Base-by-base conservation (phyloP, 2,888 invertebrate species). In the Tetheella fluctuosa region DNA sequence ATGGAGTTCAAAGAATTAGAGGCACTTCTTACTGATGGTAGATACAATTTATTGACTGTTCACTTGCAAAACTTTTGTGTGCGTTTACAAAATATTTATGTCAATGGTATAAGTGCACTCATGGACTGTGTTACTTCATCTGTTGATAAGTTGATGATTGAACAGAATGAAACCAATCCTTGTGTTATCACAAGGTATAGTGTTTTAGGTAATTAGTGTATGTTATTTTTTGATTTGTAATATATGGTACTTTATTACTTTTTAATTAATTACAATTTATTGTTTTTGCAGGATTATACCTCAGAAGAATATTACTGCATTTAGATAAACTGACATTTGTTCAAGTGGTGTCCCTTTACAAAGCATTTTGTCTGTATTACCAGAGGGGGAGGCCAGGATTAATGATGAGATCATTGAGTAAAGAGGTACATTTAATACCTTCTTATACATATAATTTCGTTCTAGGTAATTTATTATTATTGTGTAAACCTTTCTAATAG, bases 251-350 rank as follows among this genome's bases (percentile, higher is more conserved):
- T 25, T 25, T 25, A 25, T 25, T 25, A 25, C 8, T 34, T 13
- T 30, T 1, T 34, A 39, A 39, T n/a, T n/a, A 48, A 20, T 20
- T 17, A 80, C 67, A 83, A 83, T 70, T 84, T 62, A 79, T 93
- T 80, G 74, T 60, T 78, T 34, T 94, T 89, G 76, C 93, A 94
- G 98, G 98, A 34, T 93, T 97, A 68, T 98, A 97, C 85, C 94
- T 98, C 65, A 94, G 98, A 65, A 94, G 98, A 77, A 96, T 98
- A 81, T 94, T 96, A 68, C 93, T 98, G 0, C 95, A 96, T 66
- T 95, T 98, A 80, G 97, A 98, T 76, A 97, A 96, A 82, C 91
- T 98, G 68, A 95, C 96, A 17, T 98, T 98, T 89, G 96, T 96
- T 42, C 97, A 97, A 93, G 95, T 97, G 63, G 96, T 96, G 55